Percentiles rank a stretch among this genome's conserved stretches.
Conservation (phyloP, 2,113 vertebrate genomes). For the Myotis lucifugus region DNA sequence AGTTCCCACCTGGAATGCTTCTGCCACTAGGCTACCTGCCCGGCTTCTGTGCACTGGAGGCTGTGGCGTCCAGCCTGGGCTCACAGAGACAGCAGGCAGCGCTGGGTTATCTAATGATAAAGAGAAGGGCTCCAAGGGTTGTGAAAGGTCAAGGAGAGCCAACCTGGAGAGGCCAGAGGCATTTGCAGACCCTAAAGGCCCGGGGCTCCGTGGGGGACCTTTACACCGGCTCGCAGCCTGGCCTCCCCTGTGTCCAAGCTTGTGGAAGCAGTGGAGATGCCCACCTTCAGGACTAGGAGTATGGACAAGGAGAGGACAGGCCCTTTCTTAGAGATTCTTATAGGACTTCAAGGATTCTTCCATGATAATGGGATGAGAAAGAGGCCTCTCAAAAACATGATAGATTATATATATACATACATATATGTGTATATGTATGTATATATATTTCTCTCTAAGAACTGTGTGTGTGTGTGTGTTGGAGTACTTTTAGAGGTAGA, state of each 20-base stretch:
- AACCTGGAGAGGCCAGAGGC: not conserved
- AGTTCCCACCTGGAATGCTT: not conserved
- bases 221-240: not conserved
- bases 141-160: not conserved
- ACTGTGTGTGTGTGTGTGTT: not conserved
- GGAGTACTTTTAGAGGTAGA: not conserved
- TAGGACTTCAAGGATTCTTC: not conserved
- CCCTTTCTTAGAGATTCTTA: not conserved
- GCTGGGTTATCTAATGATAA: not conserved
- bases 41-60: not conserved
- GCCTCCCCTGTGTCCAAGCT: too few relatives aligned
- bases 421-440: too few relatives aligned
- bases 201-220: not conserved
- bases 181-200: not conserved
- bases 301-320: not conserved
- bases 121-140: not conserved
- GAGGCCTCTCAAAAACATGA: not conserved
- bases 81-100: not conserved
- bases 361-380: not conserved
- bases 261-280: not conserved
- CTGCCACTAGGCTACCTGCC: not conserved
- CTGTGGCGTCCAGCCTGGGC: not conserved
- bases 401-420: not conserved
- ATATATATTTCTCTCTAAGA: not conserved
- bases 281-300: not conserved